Evolutionary conservation across 1,140 invertebrate species (phyloP).

Genomic region (Berghia stephanieae): DNA sequence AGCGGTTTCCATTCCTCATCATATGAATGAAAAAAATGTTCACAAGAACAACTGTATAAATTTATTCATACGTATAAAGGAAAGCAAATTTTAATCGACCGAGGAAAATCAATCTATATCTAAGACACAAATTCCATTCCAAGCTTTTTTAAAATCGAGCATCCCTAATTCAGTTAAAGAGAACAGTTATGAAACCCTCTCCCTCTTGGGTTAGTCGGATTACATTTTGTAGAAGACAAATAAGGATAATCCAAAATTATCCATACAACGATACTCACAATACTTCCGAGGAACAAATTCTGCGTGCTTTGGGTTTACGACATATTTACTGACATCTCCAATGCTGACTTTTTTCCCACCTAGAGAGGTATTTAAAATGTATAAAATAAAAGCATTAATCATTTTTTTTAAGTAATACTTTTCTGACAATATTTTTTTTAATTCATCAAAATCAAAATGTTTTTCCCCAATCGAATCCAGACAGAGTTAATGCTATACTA

Average conservation of each 20-base stretch:
- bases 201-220: too few relatives aligned
- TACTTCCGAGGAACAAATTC: constrained; percentile 87
- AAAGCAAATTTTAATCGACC: neutral
- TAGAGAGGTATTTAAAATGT: constrained; percentile 23
- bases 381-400: neutral
- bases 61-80: neutral
- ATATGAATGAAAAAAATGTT: neutral
- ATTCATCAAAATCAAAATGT: neutral
- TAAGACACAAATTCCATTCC: neutral
- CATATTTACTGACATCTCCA: constrained; percentile 50
- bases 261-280: constrained; percentile 72
- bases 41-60: neutral
- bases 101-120: neutral
- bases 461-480: too few relatives aligned
- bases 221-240: too few relatives aligned
- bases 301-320: constrained; percentile 61
- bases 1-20: too few relatives aligned
- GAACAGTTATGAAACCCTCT: neutral
- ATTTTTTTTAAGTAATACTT: neutral
- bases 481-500: neutral
- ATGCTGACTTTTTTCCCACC: constrained; percentile 46
- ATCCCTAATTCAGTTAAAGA: neutral
- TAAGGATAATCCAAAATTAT: neutral
- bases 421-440: neutral
- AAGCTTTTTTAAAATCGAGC: neutral